Evolutionary conservation across 1,140 invertebrate species (phyloP).

Genomic region (Heliconius congener): DNA sequence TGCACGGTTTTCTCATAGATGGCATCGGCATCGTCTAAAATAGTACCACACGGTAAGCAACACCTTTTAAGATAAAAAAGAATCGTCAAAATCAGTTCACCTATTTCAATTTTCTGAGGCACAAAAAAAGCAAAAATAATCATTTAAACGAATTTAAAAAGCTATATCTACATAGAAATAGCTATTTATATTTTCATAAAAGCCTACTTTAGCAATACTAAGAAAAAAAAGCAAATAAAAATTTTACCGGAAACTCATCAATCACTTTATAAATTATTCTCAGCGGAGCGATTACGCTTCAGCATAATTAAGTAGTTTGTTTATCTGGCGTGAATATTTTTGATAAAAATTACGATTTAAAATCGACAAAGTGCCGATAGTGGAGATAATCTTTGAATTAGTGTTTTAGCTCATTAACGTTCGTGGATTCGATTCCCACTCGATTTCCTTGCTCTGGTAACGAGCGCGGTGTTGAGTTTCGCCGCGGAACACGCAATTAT

Average conservation of each 20-base stretch:
- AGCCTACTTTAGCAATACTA: conserved; percentile 14
- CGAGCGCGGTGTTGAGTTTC: neutral
- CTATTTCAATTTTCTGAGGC: too few relatives aligned
- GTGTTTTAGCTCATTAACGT: too few relatives aligned
- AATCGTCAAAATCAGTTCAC: too few relatives aligned
- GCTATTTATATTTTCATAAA: neutral
- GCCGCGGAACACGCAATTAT: neutral
- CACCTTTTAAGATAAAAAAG: too few relatives aligned
- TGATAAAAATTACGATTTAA: neutral
- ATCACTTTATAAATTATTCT: conserved; percentile 42
- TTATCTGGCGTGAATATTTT: conserved; percentile 26
- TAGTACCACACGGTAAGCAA: too few relatives aligned
- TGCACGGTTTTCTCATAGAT: too few relatives aligned
- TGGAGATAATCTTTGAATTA: neutral
- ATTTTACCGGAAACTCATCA: conserved; percentile 35
- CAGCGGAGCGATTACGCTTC: conserved; percentile 34
- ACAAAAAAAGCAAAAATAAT: neutral
- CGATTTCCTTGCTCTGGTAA: neutral
- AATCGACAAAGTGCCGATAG: neutral
- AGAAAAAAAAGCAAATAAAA: conserved; percentile 16
- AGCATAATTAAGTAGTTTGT: conserved; percentile 41
- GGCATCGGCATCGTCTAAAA: too few relatives aligned
- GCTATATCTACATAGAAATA: neutral
- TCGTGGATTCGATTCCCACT: neutral
- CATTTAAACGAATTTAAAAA: neutral